Conservation (phyloP, 2,113 vertebrate genomes). For the Labeo catla region DNA sequence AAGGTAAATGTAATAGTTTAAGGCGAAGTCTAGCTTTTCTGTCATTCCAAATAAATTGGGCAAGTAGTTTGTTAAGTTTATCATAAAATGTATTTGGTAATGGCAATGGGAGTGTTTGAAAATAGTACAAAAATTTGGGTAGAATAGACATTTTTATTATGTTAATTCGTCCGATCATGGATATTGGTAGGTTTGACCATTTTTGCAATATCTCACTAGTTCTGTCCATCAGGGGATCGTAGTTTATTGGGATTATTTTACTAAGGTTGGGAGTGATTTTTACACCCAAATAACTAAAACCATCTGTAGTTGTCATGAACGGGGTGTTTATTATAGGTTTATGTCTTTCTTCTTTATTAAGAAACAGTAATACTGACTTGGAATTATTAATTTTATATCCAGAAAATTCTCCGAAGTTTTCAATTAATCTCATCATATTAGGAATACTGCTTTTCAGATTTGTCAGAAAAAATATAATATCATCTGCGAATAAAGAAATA, state of each 20-base stretch:
- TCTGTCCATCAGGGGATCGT: conserved; percentile 33
- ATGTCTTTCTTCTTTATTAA: conserved; percentile 37
- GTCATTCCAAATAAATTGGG: conserved; percentile 44
- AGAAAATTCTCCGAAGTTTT: conserved; percentile 30
- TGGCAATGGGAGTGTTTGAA: conserved; percentile 44
- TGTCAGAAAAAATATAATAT: conserved; percentile 2
- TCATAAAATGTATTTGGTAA: conserved; percentile 14
- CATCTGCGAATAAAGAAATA: background rate
- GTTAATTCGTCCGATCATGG: too few species aligned
- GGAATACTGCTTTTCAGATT: conserved; percentile 14
- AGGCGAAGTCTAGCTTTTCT: conserved; percentile 42
- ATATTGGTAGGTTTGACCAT: conserved; percentile 35
- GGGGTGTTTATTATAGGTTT: conserved; percentile 20
- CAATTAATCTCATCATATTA: conserved; percentile 35
- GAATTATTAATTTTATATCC: conserved; percentile 47
- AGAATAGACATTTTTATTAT: background rate
- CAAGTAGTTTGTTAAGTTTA: conserved; percentile 19
- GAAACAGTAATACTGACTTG: conserved; percentile 41
- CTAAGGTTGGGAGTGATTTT: conserved; percentile 48
- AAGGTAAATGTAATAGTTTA: conserved; percentile 36
- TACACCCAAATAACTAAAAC: conserved; percentile 49
- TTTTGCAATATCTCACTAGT: conserved; percentile 17
- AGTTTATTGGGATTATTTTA: conserved; percentile 42
- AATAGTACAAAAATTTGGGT: conserved; percentile 41
- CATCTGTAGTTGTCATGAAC: conserved; percentile 27